These are phyloP conservation scores for Mnemiopsis leidyi DNA, from an alignment of 37 sponge, comb jelly and placozoan genomes.

Conservation along the genomic window DNA sequence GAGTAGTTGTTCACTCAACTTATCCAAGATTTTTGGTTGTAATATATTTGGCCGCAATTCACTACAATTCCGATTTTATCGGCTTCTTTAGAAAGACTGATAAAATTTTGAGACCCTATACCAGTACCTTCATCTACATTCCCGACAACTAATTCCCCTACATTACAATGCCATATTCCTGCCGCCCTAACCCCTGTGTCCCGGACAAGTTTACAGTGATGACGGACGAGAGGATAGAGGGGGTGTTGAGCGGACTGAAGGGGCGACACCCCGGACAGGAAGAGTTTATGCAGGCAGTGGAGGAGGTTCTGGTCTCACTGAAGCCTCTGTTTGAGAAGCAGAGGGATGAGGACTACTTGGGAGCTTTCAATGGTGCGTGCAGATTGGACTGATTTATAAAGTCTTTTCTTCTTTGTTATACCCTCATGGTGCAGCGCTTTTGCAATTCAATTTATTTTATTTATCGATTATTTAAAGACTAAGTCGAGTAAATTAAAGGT, in stretches of 20 bases:
- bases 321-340: conserved; percentile 40
- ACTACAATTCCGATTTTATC: too few species aligned
- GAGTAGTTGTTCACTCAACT: too few species aligned
- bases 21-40: too few species aligned
- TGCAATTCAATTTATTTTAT: too few species aligned
- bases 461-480: too few species aligned
- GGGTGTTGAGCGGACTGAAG: not conserved
- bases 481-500: too few species aligned
- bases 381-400: not conserved
- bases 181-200: not conserved
- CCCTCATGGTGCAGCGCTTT: too few species aligned
- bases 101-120: too few species aligned
- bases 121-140: not conserved
- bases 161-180: not conserved
- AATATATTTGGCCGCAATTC: too few species aligned
- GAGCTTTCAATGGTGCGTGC: conserved; percentile 4
- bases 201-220: not conserved
- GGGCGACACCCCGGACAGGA: conserved; percentile 50
- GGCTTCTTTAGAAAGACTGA: too few species aligned
- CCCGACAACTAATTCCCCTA: not conserved
- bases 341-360: not conserved
- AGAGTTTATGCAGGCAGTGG: conserved; percentile 56
- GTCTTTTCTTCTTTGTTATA: not conserved
- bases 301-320: conserved; percentile 39
- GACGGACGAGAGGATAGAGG: conserved; percentile 22